Percentiles rank a stretch among this genome's conserved stretches.
Conservation (phyloP, 1,140 invertebrate species). For the Cyclina sinensis region DNA sequence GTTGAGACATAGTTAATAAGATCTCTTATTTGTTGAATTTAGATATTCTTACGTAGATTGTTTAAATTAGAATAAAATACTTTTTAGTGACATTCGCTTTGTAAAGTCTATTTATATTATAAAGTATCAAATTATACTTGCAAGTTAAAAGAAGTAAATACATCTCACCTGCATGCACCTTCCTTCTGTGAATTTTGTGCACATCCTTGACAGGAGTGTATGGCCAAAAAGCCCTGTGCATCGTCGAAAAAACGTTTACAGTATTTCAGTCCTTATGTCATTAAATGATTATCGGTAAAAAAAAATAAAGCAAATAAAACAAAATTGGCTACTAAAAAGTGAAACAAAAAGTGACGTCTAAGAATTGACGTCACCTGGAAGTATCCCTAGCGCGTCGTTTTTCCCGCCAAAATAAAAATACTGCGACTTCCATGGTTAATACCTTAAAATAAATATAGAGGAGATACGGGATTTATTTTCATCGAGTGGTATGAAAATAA, state of each 20-base stretch:
- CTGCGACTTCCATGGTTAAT: too few relatives aligned
- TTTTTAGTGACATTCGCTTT: too few relatives aligned
- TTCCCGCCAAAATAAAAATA: neutral
- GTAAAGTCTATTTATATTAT: too few relatives aligned
- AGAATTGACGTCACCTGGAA: neutral
- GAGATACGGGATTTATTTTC: too few relatives aligned
- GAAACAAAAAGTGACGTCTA: slow-evolving; percentile 6
- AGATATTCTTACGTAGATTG: too few relatives aligned
- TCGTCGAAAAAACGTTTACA: neutral
- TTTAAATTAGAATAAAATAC: too few relatives aligned
- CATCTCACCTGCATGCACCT: slow-evolving; percentile 42
- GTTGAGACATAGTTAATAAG: too few relatives aligned
- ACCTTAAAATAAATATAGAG: too few relatives aligned
- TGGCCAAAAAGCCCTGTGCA: slow-evolving; percentile 36
- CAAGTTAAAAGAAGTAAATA: too few relatives aligned
- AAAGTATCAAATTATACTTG: too few relatives aligned
- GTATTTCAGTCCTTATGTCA: neutral
- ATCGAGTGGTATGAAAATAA: too few relatives aligned
- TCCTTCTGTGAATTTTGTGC: slow-evolving; percentile 15
- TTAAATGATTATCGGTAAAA: neutral
- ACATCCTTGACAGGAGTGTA: slow-evolving; percentile 18
- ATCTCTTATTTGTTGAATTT: too few relatives aligned
- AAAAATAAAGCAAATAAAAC: neutral
- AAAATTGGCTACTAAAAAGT: neutral
- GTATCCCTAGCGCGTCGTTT: neutral